A percentile compares a stretch with the other conserved stretches of the same genome.
Conservation (phyloP, 1,140 invertebrate genomes). For the Papilio glaucus region DNA sequence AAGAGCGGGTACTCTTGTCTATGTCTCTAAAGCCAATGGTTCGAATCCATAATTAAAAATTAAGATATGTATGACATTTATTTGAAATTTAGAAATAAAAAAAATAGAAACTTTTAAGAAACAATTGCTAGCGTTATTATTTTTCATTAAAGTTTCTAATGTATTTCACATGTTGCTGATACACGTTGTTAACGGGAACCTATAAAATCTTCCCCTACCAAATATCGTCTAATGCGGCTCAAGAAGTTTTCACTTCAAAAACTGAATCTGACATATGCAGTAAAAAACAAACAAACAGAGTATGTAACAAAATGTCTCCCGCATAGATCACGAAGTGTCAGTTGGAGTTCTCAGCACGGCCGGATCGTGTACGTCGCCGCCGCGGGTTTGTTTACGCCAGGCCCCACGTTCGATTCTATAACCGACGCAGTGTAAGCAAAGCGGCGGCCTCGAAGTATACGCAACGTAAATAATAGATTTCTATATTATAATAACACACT, state of each 20-base stretch:
- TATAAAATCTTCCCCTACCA: no score
- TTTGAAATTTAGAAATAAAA: no score
- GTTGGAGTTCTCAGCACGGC: slow-evolving; percentile 12
- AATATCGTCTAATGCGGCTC: neutral
- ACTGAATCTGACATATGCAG: slow-evolving; percentile 5
- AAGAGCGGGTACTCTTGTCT: neutral
- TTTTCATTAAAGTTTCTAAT: no score
- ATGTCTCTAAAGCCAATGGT: neutral
- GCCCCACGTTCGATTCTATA: slow-evolving; percentile 29
- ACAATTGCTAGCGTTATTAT: no score
- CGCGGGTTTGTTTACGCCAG: slow-evolving; percentile 21
- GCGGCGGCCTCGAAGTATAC: neutral
- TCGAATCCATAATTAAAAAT: neutral
- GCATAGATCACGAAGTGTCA: slow-evolving; percentile 14
- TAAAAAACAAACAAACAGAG: neutral
- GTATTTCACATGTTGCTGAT: no score
- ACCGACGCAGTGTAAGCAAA: slow-evolving; percentile 28
- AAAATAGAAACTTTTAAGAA: no score
- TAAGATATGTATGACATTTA: no score
- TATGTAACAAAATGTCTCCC: neutral
- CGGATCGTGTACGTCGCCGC: slow-evolving; percentile 24
- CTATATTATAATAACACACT: neutral
- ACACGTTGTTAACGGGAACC: no score
- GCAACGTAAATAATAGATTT: neutral
- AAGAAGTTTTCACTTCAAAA: neutral